Percentiles rank a stretch among this genome's conserved stretches.
phyloP scores from a whole-genome alignment of 1,140 invertebrate genomes.

The Limonius californicus region DNA sequence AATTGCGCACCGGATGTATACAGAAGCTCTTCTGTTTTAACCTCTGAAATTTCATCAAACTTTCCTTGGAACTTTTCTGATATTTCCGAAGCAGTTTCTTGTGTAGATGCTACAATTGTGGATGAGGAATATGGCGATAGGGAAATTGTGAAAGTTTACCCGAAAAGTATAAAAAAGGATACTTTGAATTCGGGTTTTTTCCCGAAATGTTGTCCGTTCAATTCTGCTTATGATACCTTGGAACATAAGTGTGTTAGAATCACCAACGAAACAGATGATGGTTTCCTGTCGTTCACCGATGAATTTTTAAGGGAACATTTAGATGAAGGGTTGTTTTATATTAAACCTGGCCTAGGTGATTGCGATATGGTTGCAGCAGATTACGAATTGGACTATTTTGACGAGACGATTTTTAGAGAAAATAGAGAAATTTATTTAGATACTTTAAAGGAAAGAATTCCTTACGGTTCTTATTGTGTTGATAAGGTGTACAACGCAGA shows the following conservation, averaged over 20 bases:
- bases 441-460: not conserved
- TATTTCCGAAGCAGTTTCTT: not conserved
- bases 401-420: conserved; percentile 8
- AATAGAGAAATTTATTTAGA: not conserved
- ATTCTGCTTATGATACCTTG: conserved; percentile 19
- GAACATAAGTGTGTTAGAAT: conserved; percentile 12
- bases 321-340: not conserved
- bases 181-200: not conserved
- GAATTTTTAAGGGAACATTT: not conserved
- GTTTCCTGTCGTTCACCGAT: not conserved
- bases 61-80: not conserved
- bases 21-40: not conserved
- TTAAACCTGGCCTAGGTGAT: conserved; percentile 23
- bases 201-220: conserved; percentile 27
- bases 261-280: not conserved
- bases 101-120: not conserved
- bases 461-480: conserved; percentile 25
- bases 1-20: not conserved
- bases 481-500: conserved; percentile 18
- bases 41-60: not conserved
- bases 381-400: conserved; percentile 9
- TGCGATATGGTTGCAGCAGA: conserved; percentile 20
- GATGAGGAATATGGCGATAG: not conserved
- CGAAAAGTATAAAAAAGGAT: too few species aligned
- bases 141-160: not conserved